phyloP scores from a whole-genome alignment of 2,113 vertebrate genomes.

The Daboia siamensis region DNA sequence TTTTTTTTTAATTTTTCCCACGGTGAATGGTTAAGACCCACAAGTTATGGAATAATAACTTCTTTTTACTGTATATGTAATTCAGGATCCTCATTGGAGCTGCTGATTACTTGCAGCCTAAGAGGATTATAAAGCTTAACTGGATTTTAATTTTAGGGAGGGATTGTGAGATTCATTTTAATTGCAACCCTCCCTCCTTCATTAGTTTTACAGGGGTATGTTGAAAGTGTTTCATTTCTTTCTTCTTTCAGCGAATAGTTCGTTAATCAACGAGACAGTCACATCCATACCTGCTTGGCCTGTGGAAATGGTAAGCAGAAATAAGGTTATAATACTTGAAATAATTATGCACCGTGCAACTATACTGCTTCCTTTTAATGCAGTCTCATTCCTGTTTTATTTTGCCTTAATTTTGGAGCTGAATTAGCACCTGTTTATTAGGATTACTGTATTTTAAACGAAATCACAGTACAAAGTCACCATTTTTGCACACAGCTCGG shows the following conservation, averaged over 20 bases:
- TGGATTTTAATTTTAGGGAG: background rate
- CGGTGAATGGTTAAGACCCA: background rate
- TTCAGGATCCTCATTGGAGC: background rate
- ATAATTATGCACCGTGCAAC: too few species aligned
- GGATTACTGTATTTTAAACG: background rate
- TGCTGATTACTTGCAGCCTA: background rate
- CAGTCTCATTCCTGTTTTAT: background rate
- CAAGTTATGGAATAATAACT: background rate
- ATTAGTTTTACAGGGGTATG: background rate
- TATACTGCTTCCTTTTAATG: background rate
- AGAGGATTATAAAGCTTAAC: background rate
- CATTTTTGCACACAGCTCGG: too few species aligned
- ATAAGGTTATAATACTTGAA: background rate
- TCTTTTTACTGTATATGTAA: background rate
- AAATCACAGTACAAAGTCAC: background rate
- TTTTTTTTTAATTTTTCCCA: background rate
- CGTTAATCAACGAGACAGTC: slow-evolving; percentile 63
- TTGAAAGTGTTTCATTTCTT: background rate
- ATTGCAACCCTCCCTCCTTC: background rate
- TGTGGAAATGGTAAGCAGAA: slow-evolving; percentile 73
- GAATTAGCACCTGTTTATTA: background rate
- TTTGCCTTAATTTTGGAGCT: background rate
- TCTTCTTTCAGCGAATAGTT: slow-evolving; percentile 78
- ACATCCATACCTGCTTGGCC: slow-evolving; percentile 58
- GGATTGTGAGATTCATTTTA: background rate